Base-by-base conservation (phyloP, 2,888 invertebrate species). In the Neoascia interrupta region DNA sequence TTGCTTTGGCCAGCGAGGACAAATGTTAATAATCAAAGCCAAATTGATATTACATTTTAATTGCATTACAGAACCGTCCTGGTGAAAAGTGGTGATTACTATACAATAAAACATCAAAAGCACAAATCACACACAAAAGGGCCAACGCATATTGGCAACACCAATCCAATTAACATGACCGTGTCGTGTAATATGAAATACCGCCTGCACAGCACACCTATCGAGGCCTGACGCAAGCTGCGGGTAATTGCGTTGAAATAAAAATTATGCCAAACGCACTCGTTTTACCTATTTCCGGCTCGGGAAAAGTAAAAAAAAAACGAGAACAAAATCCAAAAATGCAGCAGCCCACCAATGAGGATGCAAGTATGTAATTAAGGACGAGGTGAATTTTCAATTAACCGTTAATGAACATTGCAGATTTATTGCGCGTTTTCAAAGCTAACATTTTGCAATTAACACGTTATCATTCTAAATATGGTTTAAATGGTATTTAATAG, bases 31-130 rank as follows among this genome's bases (percentile, higher is more conserved):
- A 79, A 79, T 79, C 79, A 79, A 79, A 79, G 73, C 51, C 66
- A 61, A 73, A 79, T 79, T 73, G 79, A 79, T 79, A 79, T 79
- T 79, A 79, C 73, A 79, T 73, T 79, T 79, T 73, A 73, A 79
- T 79, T 68, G 61, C 51, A 66, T 79, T 79, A 79, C 79, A 79
- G 64, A 64, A 16, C 3, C 49, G 18, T 36, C 31, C 34, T 11
- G 15, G 15, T 3, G 5, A 41, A 6, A 13, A 58, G 51, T 61
- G 60, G 58, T 58, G 54, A 60, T 34, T 51, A 60, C 60, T 70
- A n/a, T n/a, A 61, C 54, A 72, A 72, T 66, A 54, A 54, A 61
- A 53, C 73, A 73, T 73, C 68, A 68, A 73, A 72, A 79, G 73
- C 56, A 43, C 79, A 68, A 79, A 79, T 79, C 79, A 79, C 53